Percentiles rank a stretch among this genome's conserved stretches.
These are phyloP conservation scores for Forficula auricularia DNA, from an alignment of 1,140 invertebrate species.

Conservation along the genomic window DNA sequence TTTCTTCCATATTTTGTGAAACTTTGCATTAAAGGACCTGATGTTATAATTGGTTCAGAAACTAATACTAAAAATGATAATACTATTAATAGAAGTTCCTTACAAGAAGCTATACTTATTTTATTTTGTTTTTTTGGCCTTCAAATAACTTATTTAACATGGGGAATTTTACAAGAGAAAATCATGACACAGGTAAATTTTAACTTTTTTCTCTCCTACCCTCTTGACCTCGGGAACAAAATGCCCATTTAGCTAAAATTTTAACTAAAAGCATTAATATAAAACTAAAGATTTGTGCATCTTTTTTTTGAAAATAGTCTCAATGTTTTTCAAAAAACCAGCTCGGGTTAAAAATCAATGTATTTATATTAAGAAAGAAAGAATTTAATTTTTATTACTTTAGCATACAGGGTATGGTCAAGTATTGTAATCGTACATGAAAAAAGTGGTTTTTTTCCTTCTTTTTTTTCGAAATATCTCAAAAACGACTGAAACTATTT, in stretches of 20 bases:
- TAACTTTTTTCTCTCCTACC: too few species aligned
- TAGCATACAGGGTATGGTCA: too few species aligned
- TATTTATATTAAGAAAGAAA: neutral
- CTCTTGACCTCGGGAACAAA: neutral
- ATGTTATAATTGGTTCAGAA: constrained; percentile 14
- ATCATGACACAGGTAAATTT: constrained; percentile 62
- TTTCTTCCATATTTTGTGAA: constrained; percentile 35
- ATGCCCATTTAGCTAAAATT: constrained; percentile 3
- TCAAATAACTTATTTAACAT: constrained; percentile 78
- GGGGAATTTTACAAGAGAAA: constrained; percentile 88
- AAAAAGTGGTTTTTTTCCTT: too few species aligned
- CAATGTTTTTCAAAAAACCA: neutral
- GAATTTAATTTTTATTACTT: too few species aligned
- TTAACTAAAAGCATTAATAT: neutral
- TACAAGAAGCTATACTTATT: constrained; percentile 39
- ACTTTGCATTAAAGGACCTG: constrained; percentile 43
- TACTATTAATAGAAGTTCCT: constrained; percentile 16
- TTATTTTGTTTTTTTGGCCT: constrained; percentile 72
- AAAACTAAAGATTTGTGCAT: neutral
- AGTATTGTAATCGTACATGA: too few species aligned
- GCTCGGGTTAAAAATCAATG: neutral
- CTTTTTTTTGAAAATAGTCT: neutral
- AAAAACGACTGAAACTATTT: too few species aligned
- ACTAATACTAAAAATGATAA: constrained; percentile 14
- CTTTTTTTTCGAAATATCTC: too few species aligned